Percentiles rank a stretch among this genome's conserved stretches.
phyloP scores from a whole-genome alignment of 2,888 invertebrate species.

The Seira musarum region DNA sequence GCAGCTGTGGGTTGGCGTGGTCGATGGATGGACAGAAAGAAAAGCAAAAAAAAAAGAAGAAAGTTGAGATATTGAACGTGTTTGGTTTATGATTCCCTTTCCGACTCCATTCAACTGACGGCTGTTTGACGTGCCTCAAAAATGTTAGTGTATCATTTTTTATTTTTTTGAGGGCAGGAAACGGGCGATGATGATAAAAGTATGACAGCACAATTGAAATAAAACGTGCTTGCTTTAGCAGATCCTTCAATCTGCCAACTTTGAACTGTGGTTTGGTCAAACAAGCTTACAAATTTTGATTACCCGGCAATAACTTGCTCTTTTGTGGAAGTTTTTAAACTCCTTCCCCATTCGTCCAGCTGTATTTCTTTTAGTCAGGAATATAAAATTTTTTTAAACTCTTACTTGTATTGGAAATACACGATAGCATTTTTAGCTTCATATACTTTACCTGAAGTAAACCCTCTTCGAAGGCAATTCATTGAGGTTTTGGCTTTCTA shows the following conservation, averaged over 20 bases:
- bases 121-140: background rate
- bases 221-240: background rate
- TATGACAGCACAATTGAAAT: constrained; percentile 8
- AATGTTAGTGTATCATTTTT: background rate
- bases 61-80: background rate
- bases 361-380: no score
- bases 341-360: no score
- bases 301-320: no score
- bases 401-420: background rate
- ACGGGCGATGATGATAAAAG: constrained; percentile 14
- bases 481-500: constrained; percentile 19
- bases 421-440: no score
- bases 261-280: background rate
- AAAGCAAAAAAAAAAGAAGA: background rate
- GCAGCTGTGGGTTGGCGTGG: constrained; percentile 77
- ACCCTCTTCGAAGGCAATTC: constrained; percentile 44
- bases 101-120: background rate
- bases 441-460: no score
- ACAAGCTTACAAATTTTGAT: background rate
- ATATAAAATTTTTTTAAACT: background rate
- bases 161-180: background rate
- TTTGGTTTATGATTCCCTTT: constrained; percentile 3
- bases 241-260: background rate
- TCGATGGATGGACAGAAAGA: constrained; percentile 68
- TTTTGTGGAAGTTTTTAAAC: no score